A percentile compares a stretch with the other conserved stretches of the same genome.
Evolutionary conservation across 1,140 invertebrate genomes (phyloP).

Genomic region (Dreissena rostriformis): DNA sequence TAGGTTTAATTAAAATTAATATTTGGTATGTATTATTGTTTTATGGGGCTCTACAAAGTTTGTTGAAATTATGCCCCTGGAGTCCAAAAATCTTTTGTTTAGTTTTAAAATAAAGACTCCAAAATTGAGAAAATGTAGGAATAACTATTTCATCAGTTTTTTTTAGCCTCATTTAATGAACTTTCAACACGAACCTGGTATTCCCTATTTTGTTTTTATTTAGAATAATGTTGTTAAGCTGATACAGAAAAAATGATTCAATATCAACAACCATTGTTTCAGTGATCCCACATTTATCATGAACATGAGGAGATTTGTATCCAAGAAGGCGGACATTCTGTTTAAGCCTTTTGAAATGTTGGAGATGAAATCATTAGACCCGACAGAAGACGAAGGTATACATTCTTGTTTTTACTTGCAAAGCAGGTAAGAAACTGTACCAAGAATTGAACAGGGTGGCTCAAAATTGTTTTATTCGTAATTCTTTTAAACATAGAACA

Average conservation of each 20-base stretch:
- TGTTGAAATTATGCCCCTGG: too few species aligned
- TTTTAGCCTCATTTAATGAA: neutral
- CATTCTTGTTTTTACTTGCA: too few species aligned
- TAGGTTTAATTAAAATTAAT: too few species aligned
- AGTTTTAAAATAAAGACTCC: neutral
- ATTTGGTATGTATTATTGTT: too few species aligned
- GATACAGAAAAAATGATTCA: neutral
- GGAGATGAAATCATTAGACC: slow-evolving; percentile 2
- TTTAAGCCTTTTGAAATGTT: slow-evolving; percentile 39
- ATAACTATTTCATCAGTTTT: neutral
- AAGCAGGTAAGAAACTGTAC: too few species aligned
- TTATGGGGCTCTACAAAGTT: too few species aligned
- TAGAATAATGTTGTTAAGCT: neutral
- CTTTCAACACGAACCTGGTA: neutral
- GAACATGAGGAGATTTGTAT: slow-evolving; percentile 55
- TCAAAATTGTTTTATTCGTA: too few species aligned
- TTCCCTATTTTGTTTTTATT: neutral
- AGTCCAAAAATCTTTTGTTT: neutral
- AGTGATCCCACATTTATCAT: slow-evolving; percentile 45
- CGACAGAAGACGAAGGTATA: slow-evolving; percentile 48
- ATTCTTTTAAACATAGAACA: too few species aligned
- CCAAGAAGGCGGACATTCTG: slow-evolving; percentile 62
- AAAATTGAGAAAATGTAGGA: neutral
- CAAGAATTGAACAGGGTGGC: too few species aligned
- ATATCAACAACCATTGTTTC: neutral